These are phyloP conservation scores for Drosophila murphyi DNA, from an alignment of 1,140 invertebrate species.

Conservation along the genomic window DNA sequence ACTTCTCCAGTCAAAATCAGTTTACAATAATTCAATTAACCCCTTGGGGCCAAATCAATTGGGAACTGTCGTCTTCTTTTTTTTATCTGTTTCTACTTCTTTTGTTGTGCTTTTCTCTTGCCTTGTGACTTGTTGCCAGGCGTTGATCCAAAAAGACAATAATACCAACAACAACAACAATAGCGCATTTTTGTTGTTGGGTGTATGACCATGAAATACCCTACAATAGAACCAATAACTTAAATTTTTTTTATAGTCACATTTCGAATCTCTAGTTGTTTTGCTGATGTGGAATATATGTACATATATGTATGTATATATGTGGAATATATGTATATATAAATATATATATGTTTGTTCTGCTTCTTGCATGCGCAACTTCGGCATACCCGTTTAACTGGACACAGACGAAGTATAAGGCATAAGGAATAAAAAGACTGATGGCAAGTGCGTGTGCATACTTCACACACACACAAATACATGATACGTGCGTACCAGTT, in stretches of 20 bases:
- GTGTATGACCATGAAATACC: too few species aligned
- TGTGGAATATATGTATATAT: background rate
- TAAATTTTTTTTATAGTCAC: too few species aligned
- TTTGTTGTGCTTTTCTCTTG: background rate
- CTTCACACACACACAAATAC: background rate
- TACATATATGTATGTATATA: background rate
- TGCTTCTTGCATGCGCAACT: background rate
- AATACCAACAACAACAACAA: background rate
- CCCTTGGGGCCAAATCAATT: slow-evolving; percentile 77
- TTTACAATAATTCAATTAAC: slow-evolving; percentile 81
- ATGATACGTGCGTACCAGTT: too few species aligned
- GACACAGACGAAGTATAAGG: background rate
- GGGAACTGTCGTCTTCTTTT: slow-evolving; percentile 11
- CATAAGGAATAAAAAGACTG: background rate
- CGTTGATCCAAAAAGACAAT: slow-evolving; percentile 27
- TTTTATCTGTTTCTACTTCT: background rate
- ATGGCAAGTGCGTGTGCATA: slow-evolving; percentile 34
- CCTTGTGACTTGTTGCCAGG: slow-evolving; percentile 58
- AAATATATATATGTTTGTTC: background rate
- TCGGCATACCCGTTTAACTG: background rate
- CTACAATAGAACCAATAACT: too few species aligned
- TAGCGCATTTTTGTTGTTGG: background rate
- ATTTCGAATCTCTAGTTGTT: too few species aligned
- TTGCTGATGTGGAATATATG: background rate
- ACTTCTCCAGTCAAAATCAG: slow-evolving; percentile 53